Conservation (phyloP, 2,113 vertebrate genomes). For the Mystacornis crossleyi region DNA sequence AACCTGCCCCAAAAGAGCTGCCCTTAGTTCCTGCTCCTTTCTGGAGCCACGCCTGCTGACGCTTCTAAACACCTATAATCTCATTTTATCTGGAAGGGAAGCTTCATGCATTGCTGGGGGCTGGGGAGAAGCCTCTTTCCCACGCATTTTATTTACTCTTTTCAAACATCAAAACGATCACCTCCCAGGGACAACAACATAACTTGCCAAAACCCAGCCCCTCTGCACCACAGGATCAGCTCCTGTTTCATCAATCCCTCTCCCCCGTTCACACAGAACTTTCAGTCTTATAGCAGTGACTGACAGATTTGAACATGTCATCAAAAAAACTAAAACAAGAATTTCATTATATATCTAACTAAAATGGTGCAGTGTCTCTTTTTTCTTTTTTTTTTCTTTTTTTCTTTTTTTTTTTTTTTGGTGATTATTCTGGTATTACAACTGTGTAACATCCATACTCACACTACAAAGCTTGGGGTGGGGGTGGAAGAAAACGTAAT, state of each 20-base stretch:
- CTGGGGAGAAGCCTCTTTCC: neutral
- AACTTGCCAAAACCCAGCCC: neutral
- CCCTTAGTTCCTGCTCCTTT: neutral
- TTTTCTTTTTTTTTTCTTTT: accelerated
- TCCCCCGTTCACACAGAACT: accelerated
- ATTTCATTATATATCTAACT: neutral
- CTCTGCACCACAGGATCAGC: neutral
- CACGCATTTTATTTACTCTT: neutral
- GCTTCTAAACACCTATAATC: neutral
- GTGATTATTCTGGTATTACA: neutral
- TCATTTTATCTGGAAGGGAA: neutral
- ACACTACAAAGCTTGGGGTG: neutral
- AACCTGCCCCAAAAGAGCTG: too few species aligned
- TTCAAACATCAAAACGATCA: neutral
- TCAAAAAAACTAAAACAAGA: neutral
- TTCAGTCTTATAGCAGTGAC: too few species aligned
- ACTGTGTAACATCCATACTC: neutral
- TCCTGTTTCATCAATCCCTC: neutral
- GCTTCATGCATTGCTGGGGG: neutral
- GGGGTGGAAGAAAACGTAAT: neutral
- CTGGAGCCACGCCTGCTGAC: neutral
- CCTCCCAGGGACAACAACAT: neutral
- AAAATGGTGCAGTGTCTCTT: neutral
- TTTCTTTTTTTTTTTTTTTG: too few species aligned
- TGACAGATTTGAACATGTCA: neutral